phyloP scores from a whole-genome alignment of 1,140 invertebrate genomes.

The Polypedilum pembai region DNA sequence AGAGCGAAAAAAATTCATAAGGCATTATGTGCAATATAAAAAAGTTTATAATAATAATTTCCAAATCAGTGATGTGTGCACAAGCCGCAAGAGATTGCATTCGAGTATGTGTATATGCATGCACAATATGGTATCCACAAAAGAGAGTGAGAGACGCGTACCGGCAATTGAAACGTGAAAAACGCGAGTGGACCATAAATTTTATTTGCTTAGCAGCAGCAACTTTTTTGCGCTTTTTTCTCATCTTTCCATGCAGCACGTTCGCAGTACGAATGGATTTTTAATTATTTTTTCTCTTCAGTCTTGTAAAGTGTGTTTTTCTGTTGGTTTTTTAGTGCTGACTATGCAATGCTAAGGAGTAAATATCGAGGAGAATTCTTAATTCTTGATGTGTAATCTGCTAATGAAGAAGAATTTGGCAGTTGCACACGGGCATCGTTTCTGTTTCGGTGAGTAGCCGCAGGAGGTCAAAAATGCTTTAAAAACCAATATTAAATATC shows the following conservation, averaged over 20 bases:
- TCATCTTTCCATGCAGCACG: not conserved
- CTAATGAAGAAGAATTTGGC: conserved; percentile 17
- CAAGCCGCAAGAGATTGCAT: conserved; percentile 22
- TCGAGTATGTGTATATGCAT: not conserved
- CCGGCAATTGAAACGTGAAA: conserved; percentile 25
- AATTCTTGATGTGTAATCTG: conserved; percentile 12
- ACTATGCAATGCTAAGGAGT: not conserved
- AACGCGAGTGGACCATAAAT: conserved; percentile 26
- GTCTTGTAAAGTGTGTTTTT: conserved; percentile 8
- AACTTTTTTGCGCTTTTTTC: not conserved
- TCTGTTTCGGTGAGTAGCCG: not conserved
- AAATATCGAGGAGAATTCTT: not conserved
- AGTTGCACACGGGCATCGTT: conserved; percentile 5
- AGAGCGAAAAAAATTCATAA: not conserved
- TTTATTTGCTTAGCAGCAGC: conserved; percentile 21
- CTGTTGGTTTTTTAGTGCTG: not conserved
- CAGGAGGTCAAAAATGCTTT: conserved; percentile 14
- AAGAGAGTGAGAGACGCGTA: not conserved
- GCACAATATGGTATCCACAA: conserved; percentile 8
- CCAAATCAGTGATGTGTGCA: conserved; percentile 10
- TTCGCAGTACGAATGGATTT: conserved; percentile 10
- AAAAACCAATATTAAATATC: not conserved
- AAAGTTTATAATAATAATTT: conserved; percentile 20
- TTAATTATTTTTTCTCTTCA: conserved; percentile 14
- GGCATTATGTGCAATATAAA: not conserved